Conservation (phyloP, 2,888 invertebrate species). For the Diplolepis rosae region DNA sequence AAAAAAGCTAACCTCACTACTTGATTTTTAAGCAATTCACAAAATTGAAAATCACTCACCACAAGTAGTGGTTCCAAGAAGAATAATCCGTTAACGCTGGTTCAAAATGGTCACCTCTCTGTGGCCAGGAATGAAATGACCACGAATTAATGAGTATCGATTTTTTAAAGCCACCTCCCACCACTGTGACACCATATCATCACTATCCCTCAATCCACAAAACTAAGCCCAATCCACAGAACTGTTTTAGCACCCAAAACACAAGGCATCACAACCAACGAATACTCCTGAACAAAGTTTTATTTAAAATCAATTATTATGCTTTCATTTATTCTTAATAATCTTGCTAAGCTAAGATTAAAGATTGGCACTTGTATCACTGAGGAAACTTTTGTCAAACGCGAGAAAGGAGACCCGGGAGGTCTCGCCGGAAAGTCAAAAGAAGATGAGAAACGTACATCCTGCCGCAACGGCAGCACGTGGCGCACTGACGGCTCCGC, state of each 20-base stretch:
- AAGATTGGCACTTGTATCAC: conserved; percentile 25
- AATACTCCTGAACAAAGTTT: background rate
- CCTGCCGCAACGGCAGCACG: conserved; percentile 72
- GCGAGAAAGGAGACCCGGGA: conserved; percentile 6
- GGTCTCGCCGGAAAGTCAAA: conserved; percentile 19
- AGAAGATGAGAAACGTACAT: conserved; percentile 58
- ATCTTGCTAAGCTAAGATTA: background rate
- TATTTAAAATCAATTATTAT: background rate
- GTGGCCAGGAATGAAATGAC: conserved; percentile 46
- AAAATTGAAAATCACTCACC: conserved; percentile 58
- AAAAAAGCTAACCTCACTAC: background rate
- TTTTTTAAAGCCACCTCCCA: conserved; percentile 52
- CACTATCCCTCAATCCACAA: conserved; percentile 49
- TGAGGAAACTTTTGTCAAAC: conserved; percentile 28
- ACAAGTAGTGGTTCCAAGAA: conserved; percentile 68
- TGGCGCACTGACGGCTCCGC: conserved; percentile 73
- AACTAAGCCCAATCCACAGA: conserved; percentile 36
- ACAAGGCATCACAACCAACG: background rate
- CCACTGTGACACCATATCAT: conserved; percentile 59
- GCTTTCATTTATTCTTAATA: background rate
- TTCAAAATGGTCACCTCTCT: conserved; percentile 39
- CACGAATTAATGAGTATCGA: conserved; percentile 49
- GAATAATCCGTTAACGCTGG: conserved; percentile 63
- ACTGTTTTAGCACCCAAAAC: conserved; percentile 12
- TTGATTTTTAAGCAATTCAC: background rate